phyloP scores from a whole-genome alignment of 2,797 vertebrate species.

The Clarias pachynema region DNA sequence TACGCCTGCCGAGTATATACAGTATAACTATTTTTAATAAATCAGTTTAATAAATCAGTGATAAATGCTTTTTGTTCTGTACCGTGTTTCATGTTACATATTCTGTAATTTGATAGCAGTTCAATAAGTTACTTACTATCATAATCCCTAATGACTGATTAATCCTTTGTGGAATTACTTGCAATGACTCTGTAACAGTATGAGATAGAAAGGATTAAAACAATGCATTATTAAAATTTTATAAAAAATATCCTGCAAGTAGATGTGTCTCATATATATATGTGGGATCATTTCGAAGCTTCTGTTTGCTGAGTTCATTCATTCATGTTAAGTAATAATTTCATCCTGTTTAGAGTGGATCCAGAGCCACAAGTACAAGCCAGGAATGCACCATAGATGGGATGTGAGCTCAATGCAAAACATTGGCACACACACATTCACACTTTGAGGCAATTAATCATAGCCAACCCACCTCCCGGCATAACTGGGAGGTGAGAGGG shows the following conservation, averaged over 20 bases:
- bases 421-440: not conserved
- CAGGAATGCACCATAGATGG: not conserved
- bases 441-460: constrained; percentile 6
- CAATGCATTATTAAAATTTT: not conserved
- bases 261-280: not conserved
- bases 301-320: not conserved
- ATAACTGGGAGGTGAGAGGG: not conserved
- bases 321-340: constrained; percentile 4
- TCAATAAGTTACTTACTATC: not conserved
- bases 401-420: constrained; percentile 2
- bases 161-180: not conserved
- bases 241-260: not conserved
- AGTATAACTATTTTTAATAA: too few relatives aligned
- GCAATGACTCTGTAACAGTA: not conserved
- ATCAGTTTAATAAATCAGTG: not conserved
- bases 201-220: not conserved
- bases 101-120: not conserved
- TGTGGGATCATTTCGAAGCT: not conserved
- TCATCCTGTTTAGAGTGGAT: not conserved
- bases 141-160: not conserved
- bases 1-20: too few relatives aligned
- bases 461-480: not conserved
- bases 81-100: not conserved
- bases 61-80: not conserved
- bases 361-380: not conserved